Evolutionary conservation across 2,888 invertebrate species (phyloP), one percentile per base, ranked within the genome.

Genomic region (Polyploca ridens): DNA sequence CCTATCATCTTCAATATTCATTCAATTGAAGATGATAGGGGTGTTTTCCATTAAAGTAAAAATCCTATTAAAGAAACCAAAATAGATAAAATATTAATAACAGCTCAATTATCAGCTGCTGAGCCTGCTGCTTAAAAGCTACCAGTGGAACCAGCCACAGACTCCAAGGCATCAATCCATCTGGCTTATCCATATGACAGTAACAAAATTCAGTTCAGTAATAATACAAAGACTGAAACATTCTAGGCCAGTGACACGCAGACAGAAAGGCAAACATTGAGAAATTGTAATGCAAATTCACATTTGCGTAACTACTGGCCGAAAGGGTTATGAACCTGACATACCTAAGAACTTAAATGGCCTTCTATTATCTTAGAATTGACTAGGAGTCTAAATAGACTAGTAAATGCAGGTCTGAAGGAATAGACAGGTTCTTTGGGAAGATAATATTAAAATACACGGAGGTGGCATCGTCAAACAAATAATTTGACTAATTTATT

Each of bases 241-340:
- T 60, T 60, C 60, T 60, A 60, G 60, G 60, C 38, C 38, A 60
- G 35, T n/a, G 46, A 19, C 54, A 54, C 16, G 2, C 19, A 19
- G 14, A 16, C 60, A 11, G 60, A 35, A 35, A 16, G 33, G 41
- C 38, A 60, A 35, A 60, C 38, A 60, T 38, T 60, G 41, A 14
- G 35, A 38, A 41, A 60, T 60, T 60, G 60, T 60, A 13, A 60
- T 60, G 60, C 13, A 38, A 60, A 60, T 60, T 11, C 54, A 16
- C 6, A 60, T 38, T 60, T 60, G 11, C 38, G 60, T 41, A 60
- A 60, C 11, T 33, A 16, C n/a, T 35, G n/a, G 35, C 35, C 11
- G 11, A 60, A 58, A 58, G 58, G 58, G 58, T 19, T 54, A 10
- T 54, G 54, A 54, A 46, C 46, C 46, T 54, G 19, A 10, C 16